Evolutionary conservation across 2,113 vertebrate genomes (phyloP).

Genomic region (Phodopus roborovskii): DNA sequence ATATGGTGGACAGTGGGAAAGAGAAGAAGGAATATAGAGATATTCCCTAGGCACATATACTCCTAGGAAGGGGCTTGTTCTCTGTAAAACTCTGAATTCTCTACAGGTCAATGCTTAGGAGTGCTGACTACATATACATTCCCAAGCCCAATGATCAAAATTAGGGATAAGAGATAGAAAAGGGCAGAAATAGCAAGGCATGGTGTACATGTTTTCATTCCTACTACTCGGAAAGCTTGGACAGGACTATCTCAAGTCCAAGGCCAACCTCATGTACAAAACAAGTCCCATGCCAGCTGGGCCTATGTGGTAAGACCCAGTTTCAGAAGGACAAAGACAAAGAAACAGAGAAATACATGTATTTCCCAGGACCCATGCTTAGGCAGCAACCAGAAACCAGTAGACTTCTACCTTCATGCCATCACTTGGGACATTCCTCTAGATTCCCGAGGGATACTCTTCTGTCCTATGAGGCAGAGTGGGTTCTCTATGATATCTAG

Average conservation of each 20-base stretch:
- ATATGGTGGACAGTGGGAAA: background rate
- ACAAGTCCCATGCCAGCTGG: background rate
- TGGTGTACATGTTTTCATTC: background rate
- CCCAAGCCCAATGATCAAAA: background rate
- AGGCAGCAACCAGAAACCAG: background rate
- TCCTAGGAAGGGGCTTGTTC: background rate
- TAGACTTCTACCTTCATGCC: background rate
- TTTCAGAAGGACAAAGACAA: background rate
- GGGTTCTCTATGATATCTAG: background rate
- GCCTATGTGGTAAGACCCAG: background rate
- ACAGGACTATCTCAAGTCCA: background rate
- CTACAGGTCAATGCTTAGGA: constrained; percentile 10
- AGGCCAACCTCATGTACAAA: background rate
- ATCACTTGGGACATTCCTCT: background rate
- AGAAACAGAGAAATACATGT: background rate
- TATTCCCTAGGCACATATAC: background rate
- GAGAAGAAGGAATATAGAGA: background rate
- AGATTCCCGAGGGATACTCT: background rate
- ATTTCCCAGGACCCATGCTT: background rate
- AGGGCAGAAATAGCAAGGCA: background rate
- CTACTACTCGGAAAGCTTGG: background rate
- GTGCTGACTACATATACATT: background rate
- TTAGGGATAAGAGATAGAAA: constrained; percentile 29
- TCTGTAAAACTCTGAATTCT: constrained; percentile 29
- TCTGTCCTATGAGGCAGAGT: background rate